phyloP scores from a whole-genome alignment of 2,113 vertebrate genomes.

The Crotalus viridis region DNA sequence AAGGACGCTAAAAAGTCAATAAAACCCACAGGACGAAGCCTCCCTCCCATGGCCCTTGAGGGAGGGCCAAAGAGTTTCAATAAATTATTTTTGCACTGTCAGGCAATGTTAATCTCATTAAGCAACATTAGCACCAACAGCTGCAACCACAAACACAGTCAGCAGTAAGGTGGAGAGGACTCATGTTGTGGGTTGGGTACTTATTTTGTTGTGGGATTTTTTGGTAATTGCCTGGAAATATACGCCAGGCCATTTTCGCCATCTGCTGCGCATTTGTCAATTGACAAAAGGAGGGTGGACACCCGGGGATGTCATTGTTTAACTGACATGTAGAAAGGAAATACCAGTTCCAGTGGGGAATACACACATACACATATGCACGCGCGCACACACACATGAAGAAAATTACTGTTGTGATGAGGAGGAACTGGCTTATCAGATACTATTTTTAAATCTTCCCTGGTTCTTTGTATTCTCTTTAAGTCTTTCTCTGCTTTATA shows the following conservation, averaged over 20 bases:
- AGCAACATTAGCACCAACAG: conserved; percentile 26
- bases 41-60: background rate
- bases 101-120: conserved; percentile 11
- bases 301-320: conserved; percentile 40
- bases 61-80: conserved; percentile 14
- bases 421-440: background rate
- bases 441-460: background rate
- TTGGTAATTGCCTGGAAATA: conserved; percentile 49
- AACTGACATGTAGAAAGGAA: background rate
- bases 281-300: conserved; percentile 34
- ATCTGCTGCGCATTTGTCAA: conserved; percentile 49
- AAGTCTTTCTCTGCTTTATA: conserved; percentile 32
- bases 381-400: background rate
- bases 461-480: conserved; percentile 21
- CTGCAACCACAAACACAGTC: background rate
- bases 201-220: conserved; percentile 13
- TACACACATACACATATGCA: background rate
- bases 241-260: conserved; percentile 48
- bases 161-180: conserved; percentile 29
- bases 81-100: conserved; percentile 10
- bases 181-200: background rate
- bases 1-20: background rate
- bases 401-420: background rate
- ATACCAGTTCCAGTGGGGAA: conserved; percentile 5
- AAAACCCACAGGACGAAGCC: background rate